A percentile compares a stretch with the other conserved stretches of the same genome.
These are phyloP conservation scores for Galago senegalensis DNA, from an alignment of 2,797 vertebrate genomes.

Conservation along the genomic window DNA sequence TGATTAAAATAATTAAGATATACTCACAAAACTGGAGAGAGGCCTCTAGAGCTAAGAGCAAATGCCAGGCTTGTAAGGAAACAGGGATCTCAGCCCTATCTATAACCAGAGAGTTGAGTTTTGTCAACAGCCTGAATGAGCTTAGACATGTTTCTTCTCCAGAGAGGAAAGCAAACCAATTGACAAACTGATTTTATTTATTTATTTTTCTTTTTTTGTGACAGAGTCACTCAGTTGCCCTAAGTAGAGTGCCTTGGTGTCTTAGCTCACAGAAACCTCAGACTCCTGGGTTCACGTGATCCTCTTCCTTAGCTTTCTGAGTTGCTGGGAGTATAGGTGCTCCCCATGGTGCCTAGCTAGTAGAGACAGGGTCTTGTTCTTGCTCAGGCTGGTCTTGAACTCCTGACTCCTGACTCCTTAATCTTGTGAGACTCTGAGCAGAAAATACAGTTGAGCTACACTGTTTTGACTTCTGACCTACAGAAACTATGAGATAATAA, in stretches of 20 bases:
- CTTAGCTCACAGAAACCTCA: too few relatives aligned
- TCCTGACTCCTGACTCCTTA: too few relatives aligned
- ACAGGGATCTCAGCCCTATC: background rate
- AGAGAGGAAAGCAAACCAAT: background rate
- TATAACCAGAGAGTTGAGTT: background rate
- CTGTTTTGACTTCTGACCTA: background rate
- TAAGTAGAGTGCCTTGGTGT: too few relatives aligned
- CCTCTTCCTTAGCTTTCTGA: too few relatives aligned
- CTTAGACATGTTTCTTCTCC: background rate
- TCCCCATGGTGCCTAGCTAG: too few relatives aligned
- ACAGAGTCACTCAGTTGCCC: too few relatives aligned
- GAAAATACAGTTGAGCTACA: slow-evolving; percentile 9
- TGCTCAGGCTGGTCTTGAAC: too few relatives aligned
- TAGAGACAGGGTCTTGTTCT: too few relatives aligned
- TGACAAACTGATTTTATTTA: background rate
- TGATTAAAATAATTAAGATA: background rate
- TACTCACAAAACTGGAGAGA: background rate
- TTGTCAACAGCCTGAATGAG: background rate
- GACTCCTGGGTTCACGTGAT: too few relatives aligned
- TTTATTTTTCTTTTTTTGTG: too few relatives aligned
- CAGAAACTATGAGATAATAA: background rate
- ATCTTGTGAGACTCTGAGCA: background rate
- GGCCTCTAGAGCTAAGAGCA: background rate
- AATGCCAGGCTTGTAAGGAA: background rate
- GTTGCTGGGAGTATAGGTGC: too few relatives aligned